phyloP scores from a whole-genome alignment of 2,888 invertebrate species.

The Celastrina argiolus region DNA sequence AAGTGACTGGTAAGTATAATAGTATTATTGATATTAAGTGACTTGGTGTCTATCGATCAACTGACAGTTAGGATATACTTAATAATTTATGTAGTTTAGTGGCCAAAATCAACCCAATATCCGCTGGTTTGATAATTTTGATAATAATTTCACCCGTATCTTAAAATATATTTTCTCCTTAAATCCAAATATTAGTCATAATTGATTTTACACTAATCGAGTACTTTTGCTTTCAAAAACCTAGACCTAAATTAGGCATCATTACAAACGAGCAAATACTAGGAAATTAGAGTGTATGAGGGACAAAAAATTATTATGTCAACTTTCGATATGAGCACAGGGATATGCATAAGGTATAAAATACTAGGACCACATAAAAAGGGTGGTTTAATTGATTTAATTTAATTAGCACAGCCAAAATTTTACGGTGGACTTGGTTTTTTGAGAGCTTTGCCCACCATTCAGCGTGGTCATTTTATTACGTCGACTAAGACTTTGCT shows the following conservation, averaged over 20 bases:
- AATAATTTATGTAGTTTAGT: background rate
- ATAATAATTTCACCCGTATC: background rate
- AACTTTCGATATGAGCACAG: slow-evolving; percentile 43
- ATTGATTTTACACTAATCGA: too few relatives aligned
- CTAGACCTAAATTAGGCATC: too few relatives aligned
- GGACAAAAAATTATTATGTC: background rate
- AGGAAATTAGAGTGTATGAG: too few relatives aligned
- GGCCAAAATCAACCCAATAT: background rate
- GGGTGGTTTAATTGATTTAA: slow-evolving; percentile 44
- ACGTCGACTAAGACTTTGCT: slow-evolving; percentile 31
- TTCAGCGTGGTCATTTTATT: background rate
- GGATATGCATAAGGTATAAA: slow-evolving; percentile 43
- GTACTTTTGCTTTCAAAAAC: too few relatives aligned
- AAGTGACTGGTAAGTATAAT: background rate
- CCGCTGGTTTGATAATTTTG: background rate
- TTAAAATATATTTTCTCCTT: background rate
- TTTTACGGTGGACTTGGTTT: slow-evolving; percentile 65
- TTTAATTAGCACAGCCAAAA: slow-evolving; percentile 72
- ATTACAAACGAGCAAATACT: background rate
- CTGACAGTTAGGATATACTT: background rate
- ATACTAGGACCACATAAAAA: slow-evolving; percentile 47
- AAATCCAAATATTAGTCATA: background rate
- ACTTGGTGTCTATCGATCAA: background rate
- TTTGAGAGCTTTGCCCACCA: slow-evolving; percentile 1
- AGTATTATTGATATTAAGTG: background rate